phyloP scores from a whole-genome alignment of 2,113 vertebrate species.

The Cairina moschata region DNA sequence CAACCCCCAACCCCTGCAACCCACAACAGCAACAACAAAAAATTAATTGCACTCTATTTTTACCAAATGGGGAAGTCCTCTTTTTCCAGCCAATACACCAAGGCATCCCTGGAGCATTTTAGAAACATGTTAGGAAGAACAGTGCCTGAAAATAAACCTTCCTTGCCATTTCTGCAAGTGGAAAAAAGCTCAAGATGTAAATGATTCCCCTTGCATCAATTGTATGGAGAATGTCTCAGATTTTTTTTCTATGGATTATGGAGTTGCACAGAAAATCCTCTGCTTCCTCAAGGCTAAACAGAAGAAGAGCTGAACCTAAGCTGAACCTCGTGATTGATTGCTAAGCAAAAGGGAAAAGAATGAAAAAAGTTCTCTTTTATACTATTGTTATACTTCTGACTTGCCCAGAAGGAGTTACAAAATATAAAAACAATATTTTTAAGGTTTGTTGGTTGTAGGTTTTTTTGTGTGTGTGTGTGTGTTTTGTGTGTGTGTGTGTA shows the following conservation, averaged over 20 bases:
- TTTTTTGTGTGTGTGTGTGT: too few species aligned
- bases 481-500: neutral
- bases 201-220: neutral
- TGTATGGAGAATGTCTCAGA: neutral
- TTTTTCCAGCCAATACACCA: neutral
- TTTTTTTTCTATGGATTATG: neutral
- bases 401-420: neutral
- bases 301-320: neutral
- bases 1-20: fast-evolving
- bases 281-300: neutral
- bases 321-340: neutral
- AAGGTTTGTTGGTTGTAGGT: neutral
- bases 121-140: neutral
- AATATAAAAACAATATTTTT: neutral
- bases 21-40: neutral
- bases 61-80: neutral
- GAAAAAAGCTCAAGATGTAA: neutral
- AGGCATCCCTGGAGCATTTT: neutral
- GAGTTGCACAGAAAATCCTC: neutral
- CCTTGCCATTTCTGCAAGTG: neutral
- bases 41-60: neutral
- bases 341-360: neutral
- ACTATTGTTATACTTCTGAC: neutral
- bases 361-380: neutral
- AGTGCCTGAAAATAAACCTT: neutral